These are phyloP conservation scores for Drosophila kanapiae DNA, from an alignment of 1,140 invertebrate genomes.

Conservation along the genomic window DNA sequence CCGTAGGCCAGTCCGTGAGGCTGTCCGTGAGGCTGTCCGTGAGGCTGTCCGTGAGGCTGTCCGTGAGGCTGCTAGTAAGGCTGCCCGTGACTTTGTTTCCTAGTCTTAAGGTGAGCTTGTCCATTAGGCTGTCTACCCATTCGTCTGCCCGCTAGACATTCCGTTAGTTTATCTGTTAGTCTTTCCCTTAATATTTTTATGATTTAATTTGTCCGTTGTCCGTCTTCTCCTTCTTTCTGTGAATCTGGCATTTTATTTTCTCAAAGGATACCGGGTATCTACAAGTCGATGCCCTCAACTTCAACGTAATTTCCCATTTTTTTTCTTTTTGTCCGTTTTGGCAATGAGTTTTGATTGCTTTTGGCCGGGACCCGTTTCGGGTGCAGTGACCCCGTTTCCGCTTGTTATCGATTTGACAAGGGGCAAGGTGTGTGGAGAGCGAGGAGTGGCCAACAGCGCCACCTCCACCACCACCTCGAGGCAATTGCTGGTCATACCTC, in stretches of 20 bases:
- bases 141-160: no score
- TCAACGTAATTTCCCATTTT: constrained; percentile 14
- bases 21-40: no score
- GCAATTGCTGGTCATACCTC: constrained; percentile 21
- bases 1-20: no score
- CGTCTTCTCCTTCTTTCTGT: no score
- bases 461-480: constrained; percentile 20
- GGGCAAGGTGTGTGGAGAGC: constrained; percentile 31
- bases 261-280: not conserved
- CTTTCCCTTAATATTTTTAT: not conserved
- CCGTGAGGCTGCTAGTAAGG: no score
- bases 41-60: no score
- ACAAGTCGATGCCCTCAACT: not conserved
- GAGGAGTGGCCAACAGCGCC: constrained; percentile 19
- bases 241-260: no score
- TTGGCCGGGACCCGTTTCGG: constrained; percentile 74
- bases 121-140: no score
- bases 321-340: constrained; percentile 59
- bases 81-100: no score
- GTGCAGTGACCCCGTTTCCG: constrained; percentile 81
- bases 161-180: not conserved
- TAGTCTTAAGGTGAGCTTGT: no score
- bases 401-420: constrained; percentile 78
- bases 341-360: constrained; percentile 83
- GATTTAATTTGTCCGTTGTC: not conserved